These are phyloP conservation scores for Tauraco hartlaubi DNA, from an alignment of 2,797 vertebrate genomes.

Conservation along the genomic window DNA sequence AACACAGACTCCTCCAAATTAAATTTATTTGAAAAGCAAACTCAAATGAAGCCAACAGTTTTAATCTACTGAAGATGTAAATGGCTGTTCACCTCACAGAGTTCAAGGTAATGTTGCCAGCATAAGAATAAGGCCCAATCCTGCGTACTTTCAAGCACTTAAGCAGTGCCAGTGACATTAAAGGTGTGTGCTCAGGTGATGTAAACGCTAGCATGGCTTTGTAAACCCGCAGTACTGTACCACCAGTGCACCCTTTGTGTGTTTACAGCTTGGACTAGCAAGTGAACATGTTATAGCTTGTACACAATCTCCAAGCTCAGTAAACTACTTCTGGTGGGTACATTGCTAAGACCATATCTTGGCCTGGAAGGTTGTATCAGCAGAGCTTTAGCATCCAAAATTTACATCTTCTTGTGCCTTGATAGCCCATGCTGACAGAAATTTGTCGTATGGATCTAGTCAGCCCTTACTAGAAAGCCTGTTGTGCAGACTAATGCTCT, in stretches of 20 bases:
- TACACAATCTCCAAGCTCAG: background rate
- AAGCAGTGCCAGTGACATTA: background rate
- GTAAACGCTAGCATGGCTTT: background rate
- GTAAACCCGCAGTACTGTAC: background rate
- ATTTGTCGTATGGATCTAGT: background rate
- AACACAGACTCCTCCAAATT: conserved; percentile 4
- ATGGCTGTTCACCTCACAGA: background rate
- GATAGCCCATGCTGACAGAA: background rate
- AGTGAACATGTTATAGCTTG: background rate
- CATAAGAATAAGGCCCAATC: background rate
- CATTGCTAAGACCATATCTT: background rate
- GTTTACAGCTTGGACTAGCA: background rate
- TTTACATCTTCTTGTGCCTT: background rate
- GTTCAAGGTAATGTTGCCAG: conserved; percentile 9
- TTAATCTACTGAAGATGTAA: conserved; percentile 31
- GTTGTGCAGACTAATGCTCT: background rate
- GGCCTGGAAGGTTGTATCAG: background rate
- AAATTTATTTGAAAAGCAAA: conserved; percentile 31
- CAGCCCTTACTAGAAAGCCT: background rate
- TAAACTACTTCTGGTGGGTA: background rate
- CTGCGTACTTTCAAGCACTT: background rate
- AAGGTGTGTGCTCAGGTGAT: background rate
- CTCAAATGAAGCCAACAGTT: background rate
- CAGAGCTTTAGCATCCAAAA: background rate
- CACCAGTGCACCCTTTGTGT: background rate